These are phyloP conservation scores for Gymnothorax reevesii DNA, from an alignment of 2,797 vertebrate species.

Conservation along the genomic window DNA sequence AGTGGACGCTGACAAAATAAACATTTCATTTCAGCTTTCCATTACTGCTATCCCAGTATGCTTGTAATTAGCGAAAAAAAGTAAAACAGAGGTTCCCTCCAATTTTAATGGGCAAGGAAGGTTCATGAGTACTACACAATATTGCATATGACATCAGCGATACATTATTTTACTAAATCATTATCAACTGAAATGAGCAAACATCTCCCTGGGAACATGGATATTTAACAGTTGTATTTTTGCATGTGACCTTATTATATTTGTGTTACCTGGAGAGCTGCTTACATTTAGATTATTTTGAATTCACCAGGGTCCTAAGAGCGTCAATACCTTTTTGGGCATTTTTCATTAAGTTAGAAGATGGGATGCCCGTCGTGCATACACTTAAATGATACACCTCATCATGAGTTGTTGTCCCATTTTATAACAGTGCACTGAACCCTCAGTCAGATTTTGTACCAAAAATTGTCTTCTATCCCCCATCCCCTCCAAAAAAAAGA, in stretches of 20 bases:
- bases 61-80: constrained; percentile 14
- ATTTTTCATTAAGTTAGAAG: no score
- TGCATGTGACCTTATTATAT: not conserved
- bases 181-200: not conserved
- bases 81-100: not conserved
- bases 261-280: not conserved
- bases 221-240: not conserved
- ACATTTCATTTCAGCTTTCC: not conserved
- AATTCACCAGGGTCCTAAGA: not conserved
- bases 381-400: not conserved
- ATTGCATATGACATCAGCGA: not conserved
- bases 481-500: not conserved
- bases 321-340: not conserved
- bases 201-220: not conserved
- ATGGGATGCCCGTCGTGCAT: no score
- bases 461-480: not conserved
- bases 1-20: constrained; percentile 8
- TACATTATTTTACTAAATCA: not conserved
- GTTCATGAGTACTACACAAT: not conserved
- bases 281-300: not conserved
- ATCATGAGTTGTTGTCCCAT: not conserved
- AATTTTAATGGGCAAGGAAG: not conserved
- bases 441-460: not conserved
- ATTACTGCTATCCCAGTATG: not conserved
- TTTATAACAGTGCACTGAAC: not conserved